These are phyloP conservation scores for Falco peregrinus DNA, from an alignment of 2,797 vertebrate species.

Conservation along the genomic window DNA sequence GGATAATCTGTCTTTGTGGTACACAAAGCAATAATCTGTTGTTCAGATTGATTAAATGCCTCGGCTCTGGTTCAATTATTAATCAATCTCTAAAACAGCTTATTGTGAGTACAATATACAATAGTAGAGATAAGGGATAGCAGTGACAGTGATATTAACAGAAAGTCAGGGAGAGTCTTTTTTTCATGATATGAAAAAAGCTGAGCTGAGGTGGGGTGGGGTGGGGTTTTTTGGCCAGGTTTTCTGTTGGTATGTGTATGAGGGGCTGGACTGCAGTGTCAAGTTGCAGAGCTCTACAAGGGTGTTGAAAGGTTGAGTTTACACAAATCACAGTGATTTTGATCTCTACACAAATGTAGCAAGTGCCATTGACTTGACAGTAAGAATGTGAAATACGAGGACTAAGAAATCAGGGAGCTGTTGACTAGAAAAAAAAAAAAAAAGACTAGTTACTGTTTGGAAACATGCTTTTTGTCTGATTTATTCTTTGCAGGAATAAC, in stretches of 20 bases:
- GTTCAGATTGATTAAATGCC: slow-evolving; percentile 67
- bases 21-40: slow-evolving; percentile 65
- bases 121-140: background rate
- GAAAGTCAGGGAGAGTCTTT: background rate
- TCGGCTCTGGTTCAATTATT: slow-evolving; percentile 32
- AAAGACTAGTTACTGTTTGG: background rate
- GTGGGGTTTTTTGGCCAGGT: background rate
- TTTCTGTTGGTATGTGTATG: background rate
- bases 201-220: background rate
- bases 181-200: background rate
- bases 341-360: background rate
- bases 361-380: background rate
- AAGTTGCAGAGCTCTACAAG: background rate
- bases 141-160: background rate
- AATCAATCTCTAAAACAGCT: slow-evolving; percentile 57
- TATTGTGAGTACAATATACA: slow-evolving; percentile 23
- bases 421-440: background rate
- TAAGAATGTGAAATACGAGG: background rate
- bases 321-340: background rate
- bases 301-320: accelerated
- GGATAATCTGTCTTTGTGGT: slow-evolving; percentile 58
- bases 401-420: background rate
- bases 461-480: background rate
- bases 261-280: background rate
- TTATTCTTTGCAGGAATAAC: background rate